A percentile compares a stretch with the other conserved stretches of the same genome.
phyloP scores from a whole-genome alignment of 2,113 vertebrate species.

The Promerops cafer region DNA sequence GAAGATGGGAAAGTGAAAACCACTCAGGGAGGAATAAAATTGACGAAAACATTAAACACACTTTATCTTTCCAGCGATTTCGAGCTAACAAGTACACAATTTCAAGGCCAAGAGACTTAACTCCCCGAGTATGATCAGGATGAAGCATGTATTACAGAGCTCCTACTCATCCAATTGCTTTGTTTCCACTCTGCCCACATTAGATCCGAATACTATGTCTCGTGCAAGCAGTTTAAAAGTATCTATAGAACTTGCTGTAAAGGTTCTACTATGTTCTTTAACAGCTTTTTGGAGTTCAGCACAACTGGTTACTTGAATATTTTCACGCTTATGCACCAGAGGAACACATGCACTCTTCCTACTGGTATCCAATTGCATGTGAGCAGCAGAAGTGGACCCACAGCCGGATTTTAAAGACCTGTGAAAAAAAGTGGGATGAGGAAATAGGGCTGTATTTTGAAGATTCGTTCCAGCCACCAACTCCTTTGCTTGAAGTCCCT shows the following conservation, averaged over 20 bases:
- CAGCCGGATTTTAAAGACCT: neutral
- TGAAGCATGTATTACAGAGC: neutral
- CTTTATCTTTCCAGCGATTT: neutral
- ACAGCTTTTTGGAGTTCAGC: neutral
- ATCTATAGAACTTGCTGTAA: neutral
- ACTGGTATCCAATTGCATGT: neutral
- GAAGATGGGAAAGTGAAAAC: neutral
- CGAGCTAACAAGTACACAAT: neutral
- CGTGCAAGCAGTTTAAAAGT: neutral
- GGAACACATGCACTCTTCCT: neutral
- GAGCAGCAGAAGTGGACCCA: neutral
- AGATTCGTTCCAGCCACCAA: neutral
- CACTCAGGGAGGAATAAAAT: neutral
- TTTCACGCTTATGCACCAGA: neutral
- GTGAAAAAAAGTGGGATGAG: neutral
- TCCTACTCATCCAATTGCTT: neutral
- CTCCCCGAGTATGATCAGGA: neutral
- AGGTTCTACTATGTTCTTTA: neutral
- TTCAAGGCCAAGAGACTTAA: neutral
- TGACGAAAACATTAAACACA: neutral
- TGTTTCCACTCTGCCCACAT: neutral
- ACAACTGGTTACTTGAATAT: neutral
- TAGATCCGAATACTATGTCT: neutral
- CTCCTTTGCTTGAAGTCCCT: neutral
- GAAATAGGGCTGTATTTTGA: neutral